Percentiles rank a stretch among this genome's conserved stretches.
These are phyloP conservation scores for Tachina lurida DNA, from an alignment of 2,888 invertebrate genomes.

Conservation along the genomic window DNA sequence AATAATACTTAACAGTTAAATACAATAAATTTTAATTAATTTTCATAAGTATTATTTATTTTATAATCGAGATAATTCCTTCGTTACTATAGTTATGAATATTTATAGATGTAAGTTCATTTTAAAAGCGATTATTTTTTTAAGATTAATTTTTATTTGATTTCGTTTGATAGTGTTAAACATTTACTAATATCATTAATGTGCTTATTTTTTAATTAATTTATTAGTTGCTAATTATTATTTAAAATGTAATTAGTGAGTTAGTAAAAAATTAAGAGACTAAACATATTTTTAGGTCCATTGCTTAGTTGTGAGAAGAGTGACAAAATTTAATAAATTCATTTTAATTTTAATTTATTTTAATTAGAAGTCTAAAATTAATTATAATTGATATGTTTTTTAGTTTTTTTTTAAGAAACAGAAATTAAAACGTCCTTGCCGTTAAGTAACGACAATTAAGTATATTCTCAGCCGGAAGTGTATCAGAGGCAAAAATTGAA, in stretches of 20 bases:
- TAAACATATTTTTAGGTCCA: neutral
- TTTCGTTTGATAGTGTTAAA: slow-evolving; percentile 33
- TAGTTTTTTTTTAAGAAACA: slow-evolving; percentile 4
- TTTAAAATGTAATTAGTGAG: slow-evolving; percentile 12
- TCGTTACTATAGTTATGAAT: slow-evolving; percentile 28
- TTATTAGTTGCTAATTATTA: slow-evolving; percentile 37
- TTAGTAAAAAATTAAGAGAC: slow-evolving; percentile 12
- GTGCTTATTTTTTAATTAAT: neutral
- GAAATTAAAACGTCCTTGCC: slow-evolving; percentile 14
- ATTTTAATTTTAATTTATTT: slow-evolving; percentile 9
- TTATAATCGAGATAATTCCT: neutral
- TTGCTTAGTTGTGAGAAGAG: slow-evolving; percentile 5
- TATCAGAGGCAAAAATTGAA: neutral
- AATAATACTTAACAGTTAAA: slow-evolving; percentile 25
- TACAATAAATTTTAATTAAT: slow-evolving; percentile 27
- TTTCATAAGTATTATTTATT: neutral
- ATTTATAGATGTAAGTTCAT: slow-evolving; percentile 40
- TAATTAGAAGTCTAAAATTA: slow-evolving; percentile 51
- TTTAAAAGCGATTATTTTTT: slow-evolving; percentile 28
- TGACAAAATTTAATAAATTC: slow-evolving; percentile 6
- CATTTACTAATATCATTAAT: slow-evolving; percentile 31
- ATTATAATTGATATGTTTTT: slow-evolving; percentile 63
- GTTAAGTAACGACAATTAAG: neutral
- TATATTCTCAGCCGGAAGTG: slow-evolving; percentile 8
- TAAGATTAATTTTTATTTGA: slow-evolving; percentile 27